Evolutionary conservation across 1,140 invertebrate genomes (phyloP), one percentile per base, ranked within the genome.

Genomic region (Rhagoletis pomonella): DNA sequence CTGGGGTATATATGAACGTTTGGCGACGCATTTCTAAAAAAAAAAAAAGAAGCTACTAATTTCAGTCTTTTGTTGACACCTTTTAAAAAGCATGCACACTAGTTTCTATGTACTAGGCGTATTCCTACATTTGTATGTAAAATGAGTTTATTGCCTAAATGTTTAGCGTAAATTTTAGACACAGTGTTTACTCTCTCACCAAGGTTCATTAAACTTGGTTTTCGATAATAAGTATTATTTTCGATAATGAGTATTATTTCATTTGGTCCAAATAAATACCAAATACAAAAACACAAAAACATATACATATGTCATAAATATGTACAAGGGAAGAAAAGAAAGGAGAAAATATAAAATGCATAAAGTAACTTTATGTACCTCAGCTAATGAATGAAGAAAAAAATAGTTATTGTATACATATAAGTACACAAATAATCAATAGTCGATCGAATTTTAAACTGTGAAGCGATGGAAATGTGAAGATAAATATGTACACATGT

Each of bases 151-250:
- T 62, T 39, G 67, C 67, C 42, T 39, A 69, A 69, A 19, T 12
- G 9, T 14, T 42, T 42, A 69, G 67, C 67, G 39, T 10, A 69
- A 69, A 69, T 69, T 87, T 87, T 81, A 87, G 64, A 87, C 77
- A 87, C 87, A 84, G 84, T 87, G 87, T 29, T 29, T 77, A 81
- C 77, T 64, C 87, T 73, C 81, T 87, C 87, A 77, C 81, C 87
- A 50, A 81, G 73, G 73, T 87, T 87, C 64, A 87, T 65, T 77
- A 55, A 69, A 44, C 2, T 69, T 47, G 42, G 42, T 1, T 44
- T 69, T 69, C 67, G 67, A 6, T 29, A 44, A 50, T 47, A 10
- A 85, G 55, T 42, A 19, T n/a, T 85, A 50, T 1, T 44, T 69
- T 69, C 67, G 67, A 6, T 29, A 44, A 50, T 47, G 2, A 85